Base-by-base conservation (phyloP, 2,797 vertebrate genomes). In the Karalla daura region DNA sequence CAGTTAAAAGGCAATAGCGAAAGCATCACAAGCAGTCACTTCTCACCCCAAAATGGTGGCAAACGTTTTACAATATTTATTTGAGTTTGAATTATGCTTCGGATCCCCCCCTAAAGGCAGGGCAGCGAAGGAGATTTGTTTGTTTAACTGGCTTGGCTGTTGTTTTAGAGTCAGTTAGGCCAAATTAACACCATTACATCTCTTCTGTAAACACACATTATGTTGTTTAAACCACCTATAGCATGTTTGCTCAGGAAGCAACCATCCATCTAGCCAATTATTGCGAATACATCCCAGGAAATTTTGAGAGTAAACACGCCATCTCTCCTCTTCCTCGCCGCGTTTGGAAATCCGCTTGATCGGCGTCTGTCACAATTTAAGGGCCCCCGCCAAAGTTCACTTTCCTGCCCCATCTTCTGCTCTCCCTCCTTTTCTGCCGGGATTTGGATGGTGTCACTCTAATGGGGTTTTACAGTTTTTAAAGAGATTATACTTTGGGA, bases 391-490 rank as follows among this genome's bases (percentile, higher is more conserved):
- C 61, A 53, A 80, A 75, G 63, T 83, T 81, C 17, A 67, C 74
- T 70, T 58, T 69, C 56, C 37, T 11, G 17, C 45, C 55, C 61
- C 25, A 40, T 7, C 33, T 36, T 23, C 36, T 5, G 5, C 65
- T 50, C 65, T 35, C 59, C 6, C 2, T 83, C 30, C 68, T 67
- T 74, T 63, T 77, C 72, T 75, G 56, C 47, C 78, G 71, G 84
- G 90, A 89, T 91, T 93, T 91, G 83, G 84, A 84, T 78, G 86
- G 88, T 93, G 90, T 93, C 91, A 92, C 85, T 88, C 85, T 93
- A 92, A 93, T 93, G 89, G 89, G n/a, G 86, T 91, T 91, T 92
- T 92, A 92, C 91, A 91, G 87, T 94, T 90, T 92, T 91, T 87
- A 89, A 89, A 88, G 86, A 93, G 92, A 92, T 93, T 92, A 93